Base-by-base conservation (phyloP, 92 coral and sea anemone species). In the Umimayanthus chanpuru region DNA sequence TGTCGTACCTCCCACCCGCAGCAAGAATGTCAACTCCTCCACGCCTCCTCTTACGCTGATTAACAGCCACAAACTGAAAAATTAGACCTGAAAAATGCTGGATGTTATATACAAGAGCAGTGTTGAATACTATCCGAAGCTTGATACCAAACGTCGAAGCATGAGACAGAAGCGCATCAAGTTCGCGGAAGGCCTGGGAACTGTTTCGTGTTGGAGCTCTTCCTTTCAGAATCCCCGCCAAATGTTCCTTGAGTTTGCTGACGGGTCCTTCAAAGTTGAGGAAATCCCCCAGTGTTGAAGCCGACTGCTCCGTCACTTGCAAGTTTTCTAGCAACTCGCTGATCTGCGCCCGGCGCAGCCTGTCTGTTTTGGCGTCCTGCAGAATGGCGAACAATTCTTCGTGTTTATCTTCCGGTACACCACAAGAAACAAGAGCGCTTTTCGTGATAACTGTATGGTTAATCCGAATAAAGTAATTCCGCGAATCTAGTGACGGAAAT, bases 1-100 rank as follows among this genome's bases (percentile, higher is more conserved):
- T 95, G 73, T 97, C 99, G 76, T 97, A 95, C 71, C 99, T 95
- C 7, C 99, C 99, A 0, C 99, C 99, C 29, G 98, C 98, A 14
- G 99, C 99, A 0, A 97, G 91, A 55, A 97, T 93, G 53, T 97
- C 99, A 23, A 95, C 94, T 3, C 96, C 96, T 23, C 98, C 98
- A 18, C 98, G 96, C 50, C 94, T 97, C 81, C 76, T 92, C 91
- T 96, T 97, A 41, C 99, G 98, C 39, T 92, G 93, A 86, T 96
- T 93, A 4, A 92, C 94, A 39, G 99, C 96, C 29, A 97, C 99
- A 72, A 97, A 97, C 92, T 97, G 99, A 91, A 97, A 97, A 84
- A 95, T 85, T 61, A 93, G 88, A 7, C 99, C 99, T 0, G 98
- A 97, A 90, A 97, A 95, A 85, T 93, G 94, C 67, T 94, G 95